These are phyloP conservation scores for Microtus oregoni DNA, from an alignment of 2,113 vertebrate genomes.

Conservation along the genomic window DNA sequence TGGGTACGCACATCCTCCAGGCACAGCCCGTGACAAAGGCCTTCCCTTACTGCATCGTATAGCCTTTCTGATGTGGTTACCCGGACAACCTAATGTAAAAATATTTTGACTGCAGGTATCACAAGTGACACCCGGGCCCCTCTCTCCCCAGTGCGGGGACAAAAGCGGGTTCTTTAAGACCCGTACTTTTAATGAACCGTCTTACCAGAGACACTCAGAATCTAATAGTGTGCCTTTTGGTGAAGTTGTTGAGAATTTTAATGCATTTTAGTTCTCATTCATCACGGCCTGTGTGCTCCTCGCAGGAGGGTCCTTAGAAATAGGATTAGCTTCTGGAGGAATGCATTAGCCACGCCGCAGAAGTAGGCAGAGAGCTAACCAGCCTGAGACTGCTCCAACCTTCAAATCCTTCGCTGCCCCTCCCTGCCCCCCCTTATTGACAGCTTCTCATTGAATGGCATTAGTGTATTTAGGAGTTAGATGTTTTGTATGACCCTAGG, in stretches of 20 bases:
- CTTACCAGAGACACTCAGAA: constrained; percentile 83
- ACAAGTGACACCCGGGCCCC: constrained; percentile 37
- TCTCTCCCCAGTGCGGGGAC: constrained; percentile 30
- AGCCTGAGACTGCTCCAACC: constrained; percentile 88
- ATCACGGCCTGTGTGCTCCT: constrained; percentile 88
- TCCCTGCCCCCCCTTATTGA: constrained; percentile 74
- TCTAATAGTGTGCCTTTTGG: constrained; percentile 89
- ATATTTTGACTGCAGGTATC: constrained; percentile 75
- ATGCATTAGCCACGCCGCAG: constrained; percentile 90
- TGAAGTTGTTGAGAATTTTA: constrained; percentile 91
- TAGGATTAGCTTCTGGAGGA: constrained; percentile 93
- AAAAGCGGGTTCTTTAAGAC: constrained; percentile 76
- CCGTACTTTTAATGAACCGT: constrained; percentile 85
- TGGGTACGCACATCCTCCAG: background rate
- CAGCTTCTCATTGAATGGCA: constrained; percentile 89
- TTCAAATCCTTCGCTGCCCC: constrained; percentile 86
- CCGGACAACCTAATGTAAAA: background rate
- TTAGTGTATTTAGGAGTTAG: constrained; percentile 89
- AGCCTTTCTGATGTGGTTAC: background rate
- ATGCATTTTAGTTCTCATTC: constrained; percentile 89
- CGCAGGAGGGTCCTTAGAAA: constrained; percentile 91
- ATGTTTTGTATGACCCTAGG: constrained; percentile 90
- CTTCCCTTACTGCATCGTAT: background rate
- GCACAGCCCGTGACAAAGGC: background rate
- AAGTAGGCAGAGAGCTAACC: constrained; percentile 85